phyloP scores from a whole-genome alignment of 2,113 vertebrate genomes.

The Misgurnus anguillicaudatus region DNA sequence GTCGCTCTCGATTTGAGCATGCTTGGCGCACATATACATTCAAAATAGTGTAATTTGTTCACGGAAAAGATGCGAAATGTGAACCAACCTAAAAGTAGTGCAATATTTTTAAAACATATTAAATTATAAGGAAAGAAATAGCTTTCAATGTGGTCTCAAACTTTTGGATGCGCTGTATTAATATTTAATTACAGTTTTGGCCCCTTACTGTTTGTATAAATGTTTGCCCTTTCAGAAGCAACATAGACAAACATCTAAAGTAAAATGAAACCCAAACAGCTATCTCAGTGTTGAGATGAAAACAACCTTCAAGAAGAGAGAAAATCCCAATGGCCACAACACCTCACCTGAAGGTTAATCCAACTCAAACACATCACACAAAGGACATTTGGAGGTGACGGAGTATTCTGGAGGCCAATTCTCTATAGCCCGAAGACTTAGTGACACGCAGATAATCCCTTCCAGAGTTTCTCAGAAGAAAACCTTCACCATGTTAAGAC shows the following conservation, averaged over 20 bases:
- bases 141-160: no score
- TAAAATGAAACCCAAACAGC: slow-evolving; percentile 3
- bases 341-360: slow-evolving; percentile 21
- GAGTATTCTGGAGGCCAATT: neutral
- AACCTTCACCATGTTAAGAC: no score
- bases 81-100: no score
- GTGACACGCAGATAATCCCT: slow-evolving; percentile 16
- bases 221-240: neutral
- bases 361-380: slow-evolving; percentile 26
- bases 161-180: no score
- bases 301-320: neutral
- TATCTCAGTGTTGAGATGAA: neutral
- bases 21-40: no score
- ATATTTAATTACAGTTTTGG: no score
- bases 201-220: no score
- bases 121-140: no score
- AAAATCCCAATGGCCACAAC: neutral
- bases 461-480: neutral
- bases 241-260: neutral
- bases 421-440: neutral
- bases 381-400: slow-evolving; percentile 24
- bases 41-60: no score
- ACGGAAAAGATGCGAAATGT: no score
- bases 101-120: no score
- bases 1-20: no score